A percentile compares a stretch with the other conserved stretches of the same genome.
These are phyloP conservation scores for Donacobius atricapilla DNA, from an alignment of 2,113 vertebrate species.

Conservation along the genomic window DNA sequence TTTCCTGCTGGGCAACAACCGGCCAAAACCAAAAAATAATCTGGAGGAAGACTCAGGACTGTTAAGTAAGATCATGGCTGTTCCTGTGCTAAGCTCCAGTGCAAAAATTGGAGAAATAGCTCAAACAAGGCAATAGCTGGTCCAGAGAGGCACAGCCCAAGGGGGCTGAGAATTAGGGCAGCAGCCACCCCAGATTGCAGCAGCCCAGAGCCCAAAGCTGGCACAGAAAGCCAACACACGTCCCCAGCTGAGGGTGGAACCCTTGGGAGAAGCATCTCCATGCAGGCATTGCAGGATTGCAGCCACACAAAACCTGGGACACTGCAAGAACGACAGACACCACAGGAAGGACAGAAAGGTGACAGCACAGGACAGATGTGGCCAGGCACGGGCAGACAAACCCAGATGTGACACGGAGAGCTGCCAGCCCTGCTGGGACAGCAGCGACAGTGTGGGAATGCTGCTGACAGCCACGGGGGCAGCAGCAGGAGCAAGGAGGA, in stretches of 20 bases:
- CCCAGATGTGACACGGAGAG: accelerated
- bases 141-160: background rate
- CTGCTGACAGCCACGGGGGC: background rate
- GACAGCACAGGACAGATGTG: background rate
- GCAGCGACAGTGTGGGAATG: background rate
- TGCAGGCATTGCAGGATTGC: background rate
- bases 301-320: background rate
- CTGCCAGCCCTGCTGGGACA: background rate
- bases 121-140: background rate
- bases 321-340: background rate
- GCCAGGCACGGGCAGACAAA: background rate
- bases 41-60: background rate
- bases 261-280: background rate
- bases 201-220: background rate
- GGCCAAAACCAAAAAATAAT: background rate
- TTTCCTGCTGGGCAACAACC: background rate
- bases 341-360: background rate
- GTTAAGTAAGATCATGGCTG: accelerated
- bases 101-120: background rate
- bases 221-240: accelerated
- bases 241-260: background rate
- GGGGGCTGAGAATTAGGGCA: background rate
- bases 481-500: background rate
- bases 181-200: background rate
- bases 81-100: background rate